Conservation (phyloP, 2,888 invertebrate genomes). For the Synergus gifuensis region DNA sequence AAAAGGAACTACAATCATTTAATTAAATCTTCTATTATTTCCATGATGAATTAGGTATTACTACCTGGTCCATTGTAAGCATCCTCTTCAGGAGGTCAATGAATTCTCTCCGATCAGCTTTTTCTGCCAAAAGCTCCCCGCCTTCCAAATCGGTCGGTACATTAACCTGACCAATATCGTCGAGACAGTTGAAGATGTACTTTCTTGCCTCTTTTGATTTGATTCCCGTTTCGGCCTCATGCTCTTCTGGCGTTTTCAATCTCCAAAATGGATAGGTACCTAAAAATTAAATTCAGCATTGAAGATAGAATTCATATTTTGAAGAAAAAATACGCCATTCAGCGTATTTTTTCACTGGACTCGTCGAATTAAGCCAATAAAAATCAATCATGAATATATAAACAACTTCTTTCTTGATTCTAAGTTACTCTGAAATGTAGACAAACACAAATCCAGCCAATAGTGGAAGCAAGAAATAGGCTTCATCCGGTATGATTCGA, state of each 20-base stretch:
- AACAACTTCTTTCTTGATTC: too few species aligned
- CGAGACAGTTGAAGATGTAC: slow-evolving; percentile 99
- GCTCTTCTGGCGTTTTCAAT: slow-evolving; percentile 97
- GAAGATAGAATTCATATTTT: not conserved
- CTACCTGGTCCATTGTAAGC: slow-evolving; percentile 98
- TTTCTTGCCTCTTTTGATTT: slow-evolving; percentile 99
- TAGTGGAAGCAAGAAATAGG: too few species aligned
- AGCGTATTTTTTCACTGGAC: too few species aligned
- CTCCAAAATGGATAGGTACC: slow-evolving; percentile 91
- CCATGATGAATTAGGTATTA: slow-evolving; percentile 76
- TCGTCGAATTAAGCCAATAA: too few species aligned
- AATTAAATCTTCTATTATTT: slow-evolving; percentile 28
- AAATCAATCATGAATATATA: too few species aligned
- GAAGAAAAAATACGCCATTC: too few species aligned
- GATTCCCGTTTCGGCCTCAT: slow-evolving; percentile 97
- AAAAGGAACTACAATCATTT: slow-evolving; percentile 8
- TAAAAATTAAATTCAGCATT: slow-evolving; percentile 11
- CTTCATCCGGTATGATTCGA: too few species aligned
- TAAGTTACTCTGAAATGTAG: too few species aligned
- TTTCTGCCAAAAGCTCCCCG: slow-evolving; percentile 96
- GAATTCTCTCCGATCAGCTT: slow-evolving; percentile 97
- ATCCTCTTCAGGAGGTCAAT: slow-evolving; percentile 98
- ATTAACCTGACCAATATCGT: slow-evolving; percentile 98
- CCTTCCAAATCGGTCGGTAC: slow-evolving; percentile 98
- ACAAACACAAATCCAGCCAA: too few species aligned